phyloP scores from a whole-genome alignment of 2,113 vertebrate genomes.

The Varanus komodoensis region DNA sequence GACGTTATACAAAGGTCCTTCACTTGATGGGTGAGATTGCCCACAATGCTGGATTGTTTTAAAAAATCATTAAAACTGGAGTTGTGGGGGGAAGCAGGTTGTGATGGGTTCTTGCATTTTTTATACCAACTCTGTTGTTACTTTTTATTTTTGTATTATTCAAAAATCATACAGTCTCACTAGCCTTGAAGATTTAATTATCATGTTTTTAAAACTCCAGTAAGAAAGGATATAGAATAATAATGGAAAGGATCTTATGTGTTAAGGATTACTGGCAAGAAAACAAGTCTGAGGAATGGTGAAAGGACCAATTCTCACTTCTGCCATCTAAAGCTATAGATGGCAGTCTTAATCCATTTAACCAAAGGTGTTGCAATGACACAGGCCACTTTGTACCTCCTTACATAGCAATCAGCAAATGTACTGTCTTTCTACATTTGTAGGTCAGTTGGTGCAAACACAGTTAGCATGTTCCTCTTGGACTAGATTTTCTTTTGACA shows the following conservation, averaged over 20 bases:
- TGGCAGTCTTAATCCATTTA: constrained; percentile 59
- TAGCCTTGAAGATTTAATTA: background rate
- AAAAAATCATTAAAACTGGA: too few species aligned
- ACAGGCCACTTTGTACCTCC: background rate
- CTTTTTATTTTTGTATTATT: background rate
- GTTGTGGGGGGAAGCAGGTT: too few species aligned
- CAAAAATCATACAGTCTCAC: background rate
- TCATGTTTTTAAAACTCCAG: background rate
- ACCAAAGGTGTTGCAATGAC: background rate
- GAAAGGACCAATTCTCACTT: background rate
- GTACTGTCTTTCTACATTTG: constrained; percentile 37
- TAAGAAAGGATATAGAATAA: constrained; percentile 6
- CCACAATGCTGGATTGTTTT: too few species aligned
- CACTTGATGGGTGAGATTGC: too few species aligned
- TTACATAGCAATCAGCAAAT: constrained; percentile 26
- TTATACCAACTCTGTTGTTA: background rate
- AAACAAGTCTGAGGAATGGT: constrained; percentile 17
- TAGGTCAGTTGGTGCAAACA: constrained; percentile 50
- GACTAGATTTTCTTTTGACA: constrained; percentile 43
- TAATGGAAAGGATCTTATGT: background rate
- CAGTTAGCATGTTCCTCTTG: constrained; percentile 53
- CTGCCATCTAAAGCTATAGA: constrained; percentile 53
- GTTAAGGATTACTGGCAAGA: constrained; percentile 11
- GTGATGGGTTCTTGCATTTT: too few species aligned
- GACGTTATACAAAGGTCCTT: too few species aligned